Evolutionary conservation across 2,888 invertebrate genomes (phyloP), one percentile per base, ranked within the genome.

Genomic region (Schrankia costaestrigalis): DNA sequence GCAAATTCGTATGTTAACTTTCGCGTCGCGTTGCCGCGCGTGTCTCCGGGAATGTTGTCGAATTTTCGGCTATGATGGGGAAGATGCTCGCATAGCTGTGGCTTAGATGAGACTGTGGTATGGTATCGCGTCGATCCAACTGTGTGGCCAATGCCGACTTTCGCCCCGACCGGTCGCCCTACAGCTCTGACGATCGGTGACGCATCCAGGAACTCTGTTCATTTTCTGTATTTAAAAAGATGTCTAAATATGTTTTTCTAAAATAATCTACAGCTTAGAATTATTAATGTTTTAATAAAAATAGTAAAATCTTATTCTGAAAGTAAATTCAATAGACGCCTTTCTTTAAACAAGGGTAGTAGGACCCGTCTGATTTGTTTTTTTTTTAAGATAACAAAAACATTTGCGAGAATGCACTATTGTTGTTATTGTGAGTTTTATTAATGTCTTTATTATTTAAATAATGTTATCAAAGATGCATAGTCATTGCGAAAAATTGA

Each of bases 111-210:
- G 87, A 87, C 87, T 87, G 87, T 86, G 81, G 75, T 78, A 72
- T 63, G 74, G 69, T 74, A 65, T 74, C 75, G 80, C 78, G 74
- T 63, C 79, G 72, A 67, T 69, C 78, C 77, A 74, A 75, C 78
- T 71, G 79, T 77, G 77, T 78, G 74, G 74, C 80, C 80, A 65
- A 57, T 63, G 71, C 66, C 80, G 83, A 86, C 86, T 85, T 83
- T 83, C 86, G 86, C 85, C 83, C 84, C 86, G 82, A 87, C 85
- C 82, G 77, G 84, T 86, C 83, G 86, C 83, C 83, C 85, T 76
- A 86, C 85, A 69, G 70, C 77, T 85, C 81, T 53, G 61, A 40
- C 78, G 71, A 84, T 68, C 63, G 61, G 77, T 83, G 81, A 80
- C 84, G 77, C 79, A 82, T 84, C 82, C 85, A 84, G 85, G 81